phyloP scores from a whole-genome alignment of 1,140 invertebrate genomes.

The Megalopta genalis region DNA sequence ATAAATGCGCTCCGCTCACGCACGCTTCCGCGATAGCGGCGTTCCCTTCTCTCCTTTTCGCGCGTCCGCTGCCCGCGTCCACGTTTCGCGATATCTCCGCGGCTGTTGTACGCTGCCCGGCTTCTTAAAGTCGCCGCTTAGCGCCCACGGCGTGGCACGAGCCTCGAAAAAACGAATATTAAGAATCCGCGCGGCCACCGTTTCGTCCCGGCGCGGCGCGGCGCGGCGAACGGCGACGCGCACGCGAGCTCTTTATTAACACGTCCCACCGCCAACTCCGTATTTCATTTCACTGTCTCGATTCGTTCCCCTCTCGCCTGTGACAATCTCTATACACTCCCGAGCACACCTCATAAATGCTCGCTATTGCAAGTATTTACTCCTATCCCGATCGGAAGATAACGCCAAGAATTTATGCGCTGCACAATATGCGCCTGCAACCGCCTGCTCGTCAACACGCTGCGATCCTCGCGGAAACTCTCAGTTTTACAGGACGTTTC shows the following conservation, averaged over 20 bases:
- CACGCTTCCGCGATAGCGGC: slow-evolving; percentile 69
- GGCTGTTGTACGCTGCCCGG: background rate
- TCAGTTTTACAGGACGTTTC: no score
- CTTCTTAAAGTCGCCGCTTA: background rate
- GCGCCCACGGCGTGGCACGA: slow-evolving; percentile 36
- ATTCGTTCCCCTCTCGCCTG: background rate
- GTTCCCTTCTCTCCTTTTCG: slow-evolving; percentile 1
- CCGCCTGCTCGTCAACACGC: no score
- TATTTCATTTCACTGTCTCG: slow-evolving; percentile 8
- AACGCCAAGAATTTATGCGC: background rate
- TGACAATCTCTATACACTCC: background rate
- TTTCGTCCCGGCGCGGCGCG: background rate
- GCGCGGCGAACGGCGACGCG: background rate
- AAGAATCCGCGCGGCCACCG: slow-evolving; percentile 7
- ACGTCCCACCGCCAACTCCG: background rate
- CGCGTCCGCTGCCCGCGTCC: background rate
- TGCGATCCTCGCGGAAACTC: no score
- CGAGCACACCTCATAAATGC: background rate
- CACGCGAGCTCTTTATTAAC: slow-evolving; percentile 49
- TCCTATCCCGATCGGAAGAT: background rate
- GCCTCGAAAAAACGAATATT: slow-evolving; percentile 29
- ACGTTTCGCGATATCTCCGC: no score
- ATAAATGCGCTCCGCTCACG: slow-evolving; percentile 74
- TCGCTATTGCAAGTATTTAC: background rate
- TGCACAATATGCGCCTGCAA: background rate